Base-by-base conservation (phyloP, 2,113 vertebrate species). In the Phaetusa simplex region DNA sequence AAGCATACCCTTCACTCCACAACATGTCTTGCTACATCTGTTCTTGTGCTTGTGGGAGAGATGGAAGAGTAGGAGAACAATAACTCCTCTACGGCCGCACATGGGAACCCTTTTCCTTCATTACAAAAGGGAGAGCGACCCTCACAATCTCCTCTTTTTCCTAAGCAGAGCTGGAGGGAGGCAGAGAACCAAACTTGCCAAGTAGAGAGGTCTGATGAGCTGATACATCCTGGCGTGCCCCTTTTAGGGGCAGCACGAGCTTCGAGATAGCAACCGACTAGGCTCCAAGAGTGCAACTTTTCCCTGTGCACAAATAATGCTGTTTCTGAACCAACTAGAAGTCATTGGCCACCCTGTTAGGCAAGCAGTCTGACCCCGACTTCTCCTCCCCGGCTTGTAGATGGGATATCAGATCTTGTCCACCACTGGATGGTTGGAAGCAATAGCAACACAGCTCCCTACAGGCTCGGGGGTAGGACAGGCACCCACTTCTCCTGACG, bases 171-270 rank as follows among this genome's bases (percentile, higher is more conserved):
- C 20, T 45, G 59, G 45, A 58, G 14, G 19, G 32, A 86, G 17
- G 24, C 45, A 83, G 36, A 88, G 30, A 72, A 73, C 26, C 50
- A 65, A 1, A 6, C 9, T 76, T 43, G 17, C 67, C 36, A 34
- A 45, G 55, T 0, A 64, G 36, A 38, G 49, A 32, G 36, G 12
- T 78, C 45, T 36, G 18, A 55, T 18, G 30, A 92, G 17, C 23
- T 62, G 58, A 15, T 14, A 27, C 5, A 50, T 49, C 47, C 40
- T 27, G 30, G 29, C 0, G 0, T 47, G 55, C 7, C 0, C 5
- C 65, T 66, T 40, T 36, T 20, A n/a, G 42, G 19, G 20, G 43
- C 36, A 65, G 73, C 42, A 74, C 0, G 0, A 64, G 42, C 67
- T 86, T 59, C 0, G 0, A 38, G 53, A 20, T 23, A 70, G 22